Evolutionary conservation across 2,888 invertebrate genomes (phyloP).

Genomic region (Drosophila glabriapex): DNA sequence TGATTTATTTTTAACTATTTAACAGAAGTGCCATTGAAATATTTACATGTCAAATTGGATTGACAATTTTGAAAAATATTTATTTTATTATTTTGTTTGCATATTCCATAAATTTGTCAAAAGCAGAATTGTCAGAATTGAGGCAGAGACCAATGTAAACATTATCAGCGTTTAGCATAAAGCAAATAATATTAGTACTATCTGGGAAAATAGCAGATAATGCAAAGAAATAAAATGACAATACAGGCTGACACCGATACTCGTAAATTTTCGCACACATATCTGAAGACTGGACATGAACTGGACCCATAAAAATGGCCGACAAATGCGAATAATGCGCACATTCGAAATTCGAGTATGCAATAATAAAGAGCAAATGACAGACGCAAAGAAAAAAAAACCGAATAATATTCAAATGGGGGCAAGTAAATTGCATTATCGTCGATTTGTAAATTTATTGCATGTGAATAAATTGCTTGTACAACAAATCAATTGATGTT

Average conservation of each 20-base stretch:
- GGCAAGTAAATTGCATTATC: slow-evolving; percentile 75
- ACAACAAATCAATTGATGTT: slow-evolving; percentile 70
- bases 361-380: slow-evolving; percentile 52
- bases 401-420: slow-evolving; percentile 20
- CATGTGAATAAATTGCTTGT: slow-evolving; percentile 77
- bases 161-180: slow-evolving; percentile 14
- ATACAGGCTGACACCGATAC: slow-evolving; percentile 27
- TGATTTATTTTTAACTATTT: neutral
- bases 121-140: slow-evolving; percentile 11
- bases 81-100: slow-evolving; percentile 23
- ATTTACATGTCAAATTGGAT: neutral
- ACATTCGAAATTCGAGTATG: slow-evolving; percentile 52
- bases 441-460: slow-evolving; percentile 78
- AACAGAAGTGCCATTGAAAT: neutral
- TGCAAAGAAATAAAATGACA: slow-evolving; percentile 27
- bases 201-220: neutral
- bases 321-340: slow-evolving; percentile 34
- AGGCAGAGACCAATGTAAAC: slow-evolving; percentile 27
- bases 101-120: slow-evolving; percentile 30
- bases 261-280: slow-evolving; percentile 62
- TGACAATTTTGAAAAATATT: neutral
- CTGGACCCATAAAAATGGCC: slow-evolving; percentile 33
- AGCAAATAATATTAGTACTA: slow-evolving; percentile 23
- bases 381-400: slow-evolving; percentile 26
- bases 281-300: slow-evolving; percentile 51